Percentiles rank a stretch among this genome's conserved stretches.
Evolutionary conservation across 2,888 invertebrate genomes (phyloP).

Genomic region (Drosophila borealis): DNA sequence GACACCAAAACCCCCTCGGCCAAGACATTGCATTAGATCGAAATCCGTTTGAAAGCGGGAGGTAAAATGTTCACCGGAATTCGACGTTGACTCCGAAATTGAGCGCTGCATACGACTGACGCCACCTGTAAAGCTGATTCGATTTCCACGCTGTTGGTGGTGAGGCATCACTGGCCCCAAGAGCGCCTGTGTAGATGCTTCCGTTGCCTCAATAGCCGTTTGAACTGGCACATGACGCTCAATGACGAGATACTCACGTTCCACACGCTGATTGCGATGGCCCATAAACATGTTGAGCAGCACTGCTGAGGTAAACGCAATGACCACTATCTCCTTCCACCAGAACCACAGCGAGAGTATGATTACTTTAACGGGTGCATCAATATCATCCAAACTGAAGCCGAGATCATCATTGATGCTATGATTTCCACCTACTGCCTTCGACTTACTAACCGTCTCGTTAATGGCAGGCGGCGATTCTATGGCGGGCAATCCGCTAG

Average conservation of each 20-base stretch:
- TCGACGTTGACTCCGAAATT: constrained; percentile 79
- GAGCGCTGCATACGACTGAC: constrained; percentile 49
- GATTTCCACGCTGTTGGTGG: constrained; percentile 45
- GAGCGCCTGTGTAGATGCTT: constrained; percentile 78
- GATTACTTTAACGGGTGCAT: constrained; percentile 89
- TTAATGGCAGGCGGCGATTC: constrained; percentile 37
- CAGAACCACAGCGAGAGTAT: constrained; percentile 92
- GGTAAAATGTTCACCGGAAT: constrained; percentile 79
- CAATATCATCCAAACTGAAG: constrained; percentile 85
- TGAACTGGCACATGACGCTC: constrained; percentile 84
- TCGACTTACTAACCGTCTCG: constrained; percentile 19
- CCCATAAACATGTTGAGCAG: constrained; percentile 89
- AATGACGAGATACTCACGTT: constrained; percentile 83
- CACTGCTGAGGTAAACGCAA: constrained; percentile 90
- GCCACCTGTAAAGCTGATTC: constrained; percentile 38
- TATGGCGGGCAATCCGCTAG: constrained; percentile 47
- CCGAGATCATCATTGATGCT: constrained; percentile 73
- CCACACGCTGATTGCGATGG: constrained; percentile 82
- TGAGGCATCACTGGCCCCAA: constrained; percentile 68
- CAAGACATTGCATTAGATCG: constrained; percentile 91
- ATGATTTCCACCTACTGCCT: constrained; percentile 44
- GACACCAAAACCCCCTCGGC: constrained; percentile 97
- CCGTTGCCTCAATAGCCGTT: constrained; percentile 83
- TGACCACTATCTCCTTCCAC: constrained; percentile 93
- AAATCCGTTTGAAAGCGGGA: constrained; percentile 94